Conservation (phyloP, 1,140 invertebrate genomes). For the Homalodisca vitripennis region DNA sequence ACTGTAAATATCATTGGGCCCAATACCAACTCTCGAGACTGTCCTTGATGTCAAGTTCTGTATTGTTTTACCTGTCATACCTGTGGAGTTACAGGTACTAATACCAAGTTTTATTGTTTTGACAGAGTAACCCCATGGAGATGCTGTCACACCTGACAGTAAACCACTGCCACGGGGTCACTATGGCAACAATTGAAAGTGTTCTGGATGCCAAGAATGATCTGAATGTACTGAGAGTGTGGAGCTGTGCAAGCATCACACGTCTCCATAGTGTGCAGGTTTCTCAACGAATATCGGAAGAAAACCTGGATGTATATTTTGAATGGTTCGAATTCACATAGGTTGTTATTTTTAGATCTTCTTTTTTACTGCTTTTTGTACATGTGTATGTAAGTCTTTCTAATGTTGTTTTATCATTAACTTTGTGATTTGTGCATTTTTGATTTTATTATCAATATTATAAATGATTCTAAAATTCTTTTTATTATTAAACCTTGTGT, state of each 20-base stretch:
- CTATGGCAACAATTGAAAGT: slow-evolving; percentile 35
- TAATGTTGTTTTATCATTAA: no score
- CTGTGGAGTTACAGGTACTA: no score
- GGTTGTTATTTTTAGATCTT: no score
- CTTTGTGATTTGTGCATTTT: no score
- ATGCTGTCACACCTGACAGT: slow-evolving; percentile 42
- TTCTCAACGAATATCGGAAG: slow-evolving; percentile 36
- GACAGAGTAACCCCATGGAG: slow-evolving; percentile 44
- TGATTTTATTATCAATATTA: no score
- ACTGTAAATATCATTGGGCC: not conserved
- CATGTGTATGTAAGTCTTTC: no score
- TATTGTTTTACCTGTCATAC: not conserved
- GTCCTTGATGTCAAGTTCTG: not conserved
- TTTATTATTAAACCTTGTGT: no score
- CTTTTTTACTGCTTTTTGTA: no score
- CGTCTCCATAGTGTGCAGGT: slow-evolving; percentile 32
- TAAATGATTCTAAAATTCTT: no score
- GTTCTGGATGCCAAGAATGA: slow-evolving; percentile 44
- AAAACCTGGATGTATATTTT: slow-evolving; percentile 44
- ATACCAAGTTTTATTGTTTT: slow-evolving; percentile 32
- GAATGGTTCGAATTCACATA: slow-evolving; percentile 40
- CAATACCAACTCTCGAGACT: not conserved
- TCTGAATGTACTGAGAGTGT: slow-evolving; percentile 41
- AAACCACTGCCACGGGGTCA: slow-evolving; percentile 42
- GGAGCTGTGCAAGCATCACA: slow-evolving; percentile 44